These are phyloP conservation scores for Willisornis vidua DNA, from an alignment of 2,113 vertebrate species.

Conservation along the genomic window DNA sequence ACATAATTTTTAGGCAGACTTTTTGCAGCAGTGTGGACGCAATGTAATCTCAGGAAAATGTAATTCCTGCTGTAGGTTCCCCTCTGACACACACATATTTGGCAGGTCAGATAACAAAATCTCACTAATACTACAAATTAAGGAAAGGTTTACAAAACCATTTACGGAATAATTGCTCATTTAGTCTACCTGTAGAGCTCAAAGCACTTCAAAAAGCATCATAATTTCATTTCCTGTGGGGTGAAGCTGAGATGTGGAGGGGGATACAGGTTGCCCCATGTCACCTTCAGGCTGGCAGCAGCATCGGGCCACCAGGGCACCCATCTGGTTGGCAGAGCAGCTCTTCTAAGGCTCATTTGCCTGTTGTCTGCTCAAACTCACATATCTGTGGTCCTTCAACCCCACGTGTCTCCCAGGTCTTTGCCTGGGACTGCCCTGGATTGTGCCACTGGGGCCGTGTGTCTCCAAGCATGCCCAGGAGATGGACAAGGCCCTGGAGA, in stretches of 20 bases:
- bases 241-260: not conserved
- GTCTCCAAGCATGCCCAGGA: fast-evolving
- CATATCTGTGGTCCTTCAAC: not conserved
- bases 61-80: not conserved
- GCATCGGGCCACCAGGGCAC: not conserved
- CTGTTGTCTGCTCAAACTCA: not conserved
- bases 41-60: not conserved
- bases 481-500: not conserved
- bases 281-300: not conserved
- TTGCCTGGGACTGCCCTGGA: not conserved
- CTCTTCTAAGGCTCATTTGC: not conserved
- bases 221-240: not conserved
- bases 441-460: not conserved
- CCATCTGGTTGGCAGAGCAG: no score
- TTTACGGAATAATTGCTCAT: fast-evolving
- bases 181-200: not conserved
- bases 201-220: not conserved
- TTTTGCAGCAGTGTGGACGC: not conserved
- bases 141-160: not conserved
- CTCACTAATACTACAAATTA: not conserved
- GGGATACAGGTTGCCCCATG: not conserved
- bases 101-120: not conserved
- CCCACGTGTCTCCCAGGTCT: not conserved
- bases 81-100: fast-evolving
- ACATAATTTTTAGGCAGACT: not conserved